A percentile compares a stretch with the other conserved stretches of the same genome.
Conservation (phyloP, 2,888 invertebrate species). For the Glomeris marginata region DNA sequence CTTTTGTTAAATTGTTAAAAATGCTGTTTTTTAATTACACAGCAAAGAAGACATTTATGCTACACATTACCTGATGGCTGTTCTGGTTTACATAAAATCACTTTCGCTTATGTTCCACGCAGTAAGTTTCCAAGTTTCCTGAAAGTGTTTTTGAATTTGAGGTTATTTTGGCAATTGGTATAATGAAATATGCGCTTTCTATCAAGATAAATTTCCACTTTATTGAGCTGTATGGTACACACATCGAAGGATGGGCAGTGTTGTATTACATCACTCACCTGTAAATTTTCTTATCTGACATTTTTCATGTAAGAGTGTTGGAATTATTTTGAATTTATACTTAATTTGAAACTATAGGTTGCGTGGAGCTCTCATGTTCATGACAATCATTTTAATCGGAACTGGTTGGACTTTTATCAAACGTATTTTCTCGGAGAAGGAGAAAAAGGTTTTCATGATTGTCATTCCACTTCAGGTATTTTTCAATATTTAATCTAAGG, state of each 20-base stretch:
- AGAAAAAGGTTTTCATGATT: slow-evolving; percentile 94
- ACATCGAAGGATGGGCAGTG: slow-evolving; percentile 95
- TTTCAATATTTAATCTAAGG: slow-evolving; percentile 16
- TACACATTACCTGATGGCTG: slow-evolving; percentile 94
- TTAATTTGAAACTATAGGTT: slow-evolving; percentile 39
- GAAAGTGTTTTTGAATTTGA: slow-evolving; percentile 1
- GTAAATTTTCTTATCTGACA: slow-evolving; percentile 40
- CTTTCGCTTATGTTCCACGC: slow-evolving; percentile 88
- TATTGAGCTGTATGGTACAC: slow-evolving; percentile 80
- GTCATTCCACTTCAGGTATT: slow-evolving; percentile 95
- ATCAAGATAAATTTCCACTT: slow-evolving; percentile 50
- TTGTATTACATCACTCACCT: slow-evolving; percentile 95
- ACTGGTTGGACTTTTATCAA: slow-evolving; percentile 99
- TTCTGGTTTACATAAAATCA: slow-evolving; percentile 79
- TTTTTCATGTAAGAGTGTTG: background rate
- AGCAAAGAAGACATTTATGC: slow-evolving; percentile 47
- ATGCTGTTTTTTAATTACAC: background rate
- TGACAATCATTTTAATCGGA: slow-evolving; percentile 89
- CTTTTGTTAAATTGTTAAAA: slow-evolving; percentile 9
- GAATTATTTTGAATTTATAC: background rate
- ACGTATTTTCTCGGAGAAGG: slow-evolving; percentile 86
- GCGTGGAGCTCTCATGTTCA: slow-evolving; percentile 84
- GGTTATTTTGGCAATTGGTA: background rate
- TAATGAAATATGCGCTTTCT: background rate
- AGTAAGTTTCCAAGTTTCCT: slow-evolving; percentile 25